These are phyloP conservation scores for Alethe diademata DNA, from an alignment of 2,113 vertebrate species.

Conservation along the genomic window DNA sequence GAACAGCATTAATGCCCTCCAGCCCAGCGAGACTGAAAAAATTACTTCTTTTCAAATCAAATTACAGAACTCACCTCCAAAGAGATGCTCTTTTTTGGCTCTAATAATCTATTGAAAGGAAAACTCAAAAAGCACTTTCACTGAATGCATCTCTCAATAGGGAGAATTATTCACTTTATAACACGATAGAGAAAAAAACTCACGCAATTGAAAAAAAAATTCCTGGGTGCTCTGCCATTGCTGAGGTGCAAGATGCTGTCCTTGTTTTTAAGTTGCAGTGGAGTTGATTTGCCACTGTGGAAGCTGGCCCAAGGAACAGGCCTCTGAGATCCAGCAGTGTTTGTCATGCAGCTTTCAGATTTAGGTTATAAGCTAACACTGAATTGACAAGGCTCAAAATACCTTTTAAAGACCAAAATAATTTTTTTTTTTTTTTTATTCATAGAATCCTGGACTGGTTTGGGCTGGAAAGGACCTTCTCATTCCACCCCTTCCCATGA, in stretches of 20 bases:
- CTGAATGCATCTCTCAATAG: background rate
- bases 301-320: background rate
- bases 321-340: background rate
- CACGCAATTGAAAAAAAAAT: background rate
- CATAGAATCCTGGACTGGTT: background rate
- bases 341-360: background rate
- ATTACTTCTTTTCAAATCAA: background rate
- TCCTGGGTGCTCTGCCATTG: background rate
- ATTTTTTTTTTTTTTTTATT: background rate
- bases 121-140: background rate
- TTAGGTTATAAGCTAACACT: background rate
- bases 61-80: background rate
- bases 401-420: background rate
- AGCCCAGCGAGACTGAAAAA: background rate
- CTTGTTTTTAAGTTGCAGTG: background rate
- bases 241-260: background rate
- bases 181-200: accelerated
- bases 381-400: background rate
- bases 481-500: background rate
- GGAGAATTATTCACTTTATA: background rate
- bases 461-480: background rate
- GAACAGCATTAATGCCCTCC: background rate
- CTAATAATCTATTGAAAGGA: background rate
- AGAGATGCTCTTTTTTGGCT: background rate
- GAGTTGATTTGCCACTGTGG: background rate